These are phyloP conservation scores for Hypothenemus hampei DNA, from an alignment of 1,140 invertebrate genomes.

Conservation along the genomic window DNA sequence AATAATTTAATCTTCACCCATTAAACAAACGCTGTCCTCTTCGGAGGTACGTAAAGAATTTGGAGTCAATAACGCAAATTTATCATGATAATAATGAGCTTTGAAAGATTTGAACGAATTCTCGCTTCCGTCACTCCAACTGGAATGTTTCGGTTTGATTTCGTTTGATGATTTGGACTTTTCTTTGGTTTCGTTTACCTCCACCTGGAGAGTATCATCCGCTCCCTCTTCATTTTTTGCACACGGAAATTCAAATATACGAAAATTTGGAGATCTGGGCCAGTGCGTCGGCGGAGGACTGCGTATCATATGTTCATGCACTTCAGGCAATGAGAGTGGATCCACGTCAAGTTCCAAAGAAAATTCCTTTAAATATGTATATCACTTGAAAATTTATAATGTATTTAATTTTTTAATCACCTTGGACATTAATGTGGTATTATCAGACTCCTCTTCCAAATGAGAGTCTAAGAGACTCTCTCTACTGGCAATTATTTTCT, in stretches of 20 bases:
- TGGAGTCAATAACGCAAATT: conserved; percentile 41
- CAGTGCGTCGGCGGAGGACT: conserved; percentile 70
- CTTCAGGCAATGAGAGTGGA: conserved; percentile 67
- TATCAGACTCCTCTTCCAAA: conserved; percentile 67
- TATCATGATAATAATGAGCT: conserved; percentile 38
- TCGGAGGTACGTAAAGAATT: conserved; percentile 34
- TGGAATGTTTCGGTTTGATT: conserved; percentile 37
- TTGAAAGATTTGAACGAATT: conserved; percentile 37
- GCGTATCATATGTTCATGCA: conserved; percentile 76
- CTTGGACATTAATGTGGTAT: conserved; percentile 71
- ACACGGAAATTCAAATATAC: conserved; percentile 41
- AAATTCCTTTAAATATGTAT: conserved; percentile 55
- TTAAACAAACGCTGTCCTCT: conserved; percentile 42
- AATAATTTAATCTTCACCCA: conserved; percentile 35
- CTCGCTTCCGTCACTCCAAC: conserved; percentile 36
- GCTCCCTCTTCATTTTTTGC: too few species aligned
- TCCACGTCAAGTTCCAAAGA: conserved; percentile 59
- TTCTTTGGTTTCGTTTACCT: conserved; percentile 42
- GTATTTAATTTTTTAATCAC: conserved; percentile 38
- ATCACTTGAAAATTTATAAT: background rate
- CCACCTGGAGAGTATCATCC: conserved; percentile 40
- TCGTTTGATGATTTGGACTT: conserved; percentile 36
- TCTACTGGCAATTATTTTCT: conserved; percentile 69
- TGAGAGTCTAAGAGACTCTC: conserved; percentile 64
- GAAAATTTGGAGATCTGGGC: conserved; percentile 42